Evolutionary conservation across 2,113 vertebrate species (phyloP).

Genomic region (Cariama cristata): DNA sequence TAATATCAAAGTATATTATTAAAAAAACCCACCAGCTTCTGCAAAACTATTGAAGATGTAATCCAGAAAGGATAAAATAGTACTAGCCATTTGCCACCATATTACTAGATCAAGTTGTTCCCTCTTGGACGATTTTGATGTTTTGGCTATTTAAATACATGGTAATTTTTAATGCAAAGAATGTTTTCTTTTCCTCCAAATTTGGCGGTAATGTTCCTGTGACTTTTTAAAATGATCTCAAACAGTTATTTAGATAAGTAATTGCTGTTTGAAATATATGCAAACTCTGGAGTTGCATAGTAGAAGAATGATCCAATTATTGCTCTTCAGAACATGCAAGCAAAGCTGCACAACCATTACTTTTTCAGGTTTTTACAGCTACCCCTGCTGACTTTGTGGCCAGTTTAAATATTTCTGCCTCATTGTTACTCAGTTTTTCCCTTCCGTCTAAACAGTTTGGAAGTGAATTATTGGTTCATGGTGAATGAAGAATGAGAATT

Average conservation of each 20-base stretch:
- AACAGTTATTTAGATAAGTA: neutral
- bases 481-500: neutral
- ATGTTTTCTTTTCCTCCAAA: neutral
- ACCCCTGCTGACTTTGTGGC: neutral
- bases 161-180: neutral
- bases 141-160: neutral
- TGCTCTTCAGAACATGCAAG: neutral
- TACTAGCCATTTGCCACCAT: neutral
- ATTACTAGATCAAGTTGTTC: neutral
- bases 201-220: neutral
- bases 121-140: neutral
- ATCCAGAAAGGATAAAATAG: neutral
- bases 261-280: neutral
- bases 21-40: neutral
- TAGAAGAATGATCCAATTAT: neutral
- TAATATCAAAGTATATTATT: constrained; percentile 1
- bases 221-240: neutral
- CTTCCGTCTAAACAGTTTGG: neutral
- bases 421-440: neutral
- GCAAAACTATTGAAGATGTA: neutral
- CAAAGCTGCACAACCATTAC: neutral
- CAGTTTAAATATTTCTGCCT: neutral
- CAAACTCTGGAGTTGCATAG: neutral
- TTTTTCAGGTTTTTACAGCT: neutral
- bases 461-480: neutral